Evolutionary conservation across 2,113 vertebrate species (phyloP), one percentile per base, ranked within the genome.

Genomic region (Pipra filicauda): DNA sequence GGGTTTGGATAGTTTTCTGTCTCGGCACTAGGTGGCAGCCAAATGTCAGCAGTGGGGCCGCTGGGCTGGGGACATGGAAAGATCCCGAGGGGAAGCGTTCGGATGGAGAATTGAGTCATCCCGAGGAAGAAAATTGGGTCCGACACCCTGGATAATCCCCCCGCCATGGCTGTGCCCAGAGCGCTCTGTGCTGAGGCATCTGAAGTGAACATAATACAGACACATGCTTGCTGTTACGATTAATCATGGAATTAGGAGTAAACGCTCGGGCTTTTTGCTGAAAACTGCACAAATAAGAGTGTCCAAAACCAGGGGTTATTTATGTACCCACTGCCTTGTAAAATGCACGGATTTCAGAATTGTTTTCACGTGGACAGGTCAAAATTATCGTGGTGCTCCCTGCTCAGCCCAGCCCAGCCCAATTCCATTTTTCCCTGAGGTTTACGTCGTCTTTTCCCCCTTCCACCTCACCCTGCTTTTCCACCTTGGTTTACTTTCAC

Each of bases 311-410:
- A 4, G 20, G 33, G 12, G 11, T n/a, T 66, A 5, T 43, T 66
- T 28, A 1, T 9, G 49, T 30, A 12, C 35, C 8, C 35, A 12
- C 21, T 1, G 8, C 22, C 55, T n/a, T 44, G 49, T 54, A 27
- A 62, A 76, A 49, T 5, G 30, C 1, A 6, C 35, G 12, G 41
- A 12, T 59, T 33, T 57, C 61, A 18, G 35, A 18, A 27, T 5
- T 30, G 31, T 31, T 85, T 39, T 66, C 74, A 49, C 0, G 0
- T 33, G 0, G 20, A 19, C 48, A 30, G 16, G 15, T 35, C 37
- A 26, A 37, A 65, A 28, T 15, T 5, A 20, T 11, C 27, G 21
- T 1, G 3, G 17, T 15, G 27, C 24, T 71, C 31, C 20, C 70
- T 39, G 51, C 69, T 72, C 41, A 39, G 31, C 18, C 15, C 41